Base-by-base conservation (phyloP, 92 coral and sea anemone species). In the Palythoa caribaeorum region DNA sequence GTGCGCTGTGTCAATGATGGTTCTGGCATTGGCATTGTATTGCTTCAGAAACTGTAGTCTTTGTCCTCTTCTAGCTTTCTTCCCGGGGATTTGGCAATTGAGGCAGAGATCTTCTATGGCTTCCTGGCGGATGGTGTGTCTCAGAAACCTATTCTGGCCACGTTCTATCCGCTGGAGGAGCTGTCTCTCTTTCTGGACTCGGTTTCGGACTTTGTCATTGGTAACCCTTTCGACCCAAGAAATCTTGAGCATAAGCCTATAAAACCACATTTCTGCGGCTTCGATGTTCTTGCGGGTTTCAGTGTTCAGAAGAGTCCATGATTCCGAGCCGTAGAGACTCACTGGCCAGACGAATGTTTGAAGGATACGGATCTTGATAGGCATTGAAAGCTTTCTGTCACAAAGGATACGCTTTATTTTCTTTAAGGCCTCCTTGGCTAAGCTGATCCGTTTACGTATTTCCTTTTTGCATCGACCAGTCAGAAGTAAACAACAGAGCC, bases 231-330 rank as follows among this genome's bases (percentile, higher is more conserved):
- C 28, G 28, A 71, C 76, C 76, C 76, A 71, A 71, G 50, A 71
- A 20, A 71, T 71, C 35, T 20, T 71, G 3, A 71, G 35, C 76
- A 71, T 71, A 14, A 47, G 4, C 35, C 76, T 71, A 35, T 14
- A 14, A 35, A 71, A 71, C 76, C 76, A 71, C 76, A 71, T 71
- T 20, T 71, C 76, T 71, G 76, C 35, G 3, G 76, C 76, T 20
- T 71, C 76, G 36, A 71, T 17, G 4, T 20, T 71, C 76, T 20
- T 71, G 20, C 35, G 7, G 36, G 35, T 35, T 71, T 71, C 48
- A 17, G 36, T 36, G 48, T 71, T 20, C 15, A 57, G 63, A 71
- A 62, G 10, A 9, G 76, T 36, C 50, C 76, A 71, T 11, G 37
- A 36, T 38, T 71, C 76, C 6, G 37, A 71, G 21, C 76, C 51